Evolutionary conservation across 2,888 invertebrate genomes (phyloP).

Genomic region (Agrotis ipsilon): DNA sequence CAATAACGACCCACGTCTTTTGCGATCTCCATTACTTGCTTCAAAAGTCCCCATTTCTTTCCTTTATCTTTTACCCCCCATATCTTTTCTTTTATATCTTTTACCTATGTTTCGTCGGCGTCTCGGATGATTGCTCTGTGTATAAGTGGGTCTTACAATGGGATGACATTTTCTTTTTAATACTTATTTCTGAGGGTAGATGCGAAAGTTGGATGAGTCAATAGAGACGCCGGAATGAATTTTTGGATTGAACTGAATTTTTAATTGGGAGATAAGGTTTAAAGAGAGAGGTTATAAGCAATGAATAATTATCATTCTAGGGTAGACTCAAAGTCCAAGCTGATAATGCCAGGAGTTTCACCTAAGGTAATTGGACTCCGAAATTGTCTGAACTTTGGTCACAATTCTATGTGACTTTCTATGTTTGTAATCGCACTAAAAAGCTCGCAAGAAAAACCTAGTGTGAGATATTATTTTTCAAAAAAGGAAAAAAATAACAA

Average conservation of each 20-base stretch:
- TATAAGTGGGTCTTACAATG: slow-evolving; percentile 75
- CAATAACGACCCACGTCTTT: slow-evolving; percentile 55
- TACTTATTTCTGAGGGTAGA: slow-evolving; percentile 72
- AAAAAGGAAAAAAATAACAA: no score
- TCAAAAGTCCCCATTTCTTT: slow-evolving; percentile 63
- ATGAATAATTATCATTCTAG: slow-evolving; percentile 15
- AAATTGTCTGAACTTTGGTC: background rate
- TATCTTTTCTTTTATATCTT: slow-evolving; percentile 74
- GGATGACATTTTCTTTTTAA: slow-evolving; percentile 81
- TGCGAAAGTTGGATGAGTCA: slow-evolving; percentile 42
- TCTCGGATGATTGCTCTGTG: slow-evolving; percentile 81
- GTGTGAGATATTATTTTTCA: no score
- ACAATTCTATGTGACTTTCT: no score
- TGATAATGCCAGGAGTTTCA: background rate
- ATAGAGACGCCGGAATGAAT: slow-evolving; percentile 45
- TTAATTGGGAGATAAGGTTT: slow-evolving; percentile 30
- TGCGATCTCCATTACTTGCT: slow-evolving; percentile 68
- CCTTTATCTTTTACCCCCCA: slow-evolving; percentile 66
- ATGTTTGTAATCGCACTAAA: no score
- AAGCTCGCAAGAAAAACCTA: no score
- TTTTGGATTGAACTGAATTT: slow-evolving; percentile 48
- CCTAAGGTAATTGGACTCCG: background rate
- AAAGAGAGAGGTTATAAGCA: background rate
- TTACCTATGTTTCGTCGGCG: slow-evolving; percentile 72
- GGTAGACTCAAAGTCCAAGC: background rate